Percentiles rank a stretch among this genome's conserved stretches.
Conservation (phyloP, 2,888 invertebrate species). For the Prosapia bicincta region DNA sequence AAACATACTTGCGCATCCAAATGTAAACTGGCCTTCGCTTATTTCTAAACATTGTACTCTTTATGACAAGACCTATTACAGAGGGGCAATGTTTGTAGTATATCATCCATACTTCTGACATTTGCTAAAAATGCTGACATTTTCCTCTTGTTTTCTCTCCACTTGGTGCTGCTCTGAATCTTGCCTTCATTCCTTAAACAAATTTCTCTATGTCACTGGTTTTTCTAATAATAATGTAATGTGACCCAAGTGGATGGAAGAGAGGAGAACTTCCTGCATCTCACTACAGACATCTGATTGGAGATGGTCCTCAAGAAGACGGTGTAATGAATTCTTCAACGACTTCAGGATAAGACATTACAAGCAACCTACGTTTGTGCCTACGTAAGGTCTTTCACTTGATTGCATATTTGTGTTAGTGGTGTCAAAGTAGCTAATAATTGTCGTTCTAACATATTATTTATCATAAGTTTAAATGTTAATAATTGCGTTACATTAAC, state of each 20-base stretch:
- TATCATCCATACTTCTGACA: too few species aligned
- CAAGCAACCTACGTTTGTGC: neutral
- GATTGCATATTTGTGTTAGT: neutral
- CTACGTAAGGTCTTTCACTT: neutral
- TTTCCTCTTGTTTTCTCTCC: neutral
- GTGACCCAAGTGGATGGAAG: neutral
- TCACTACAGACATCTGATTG: neutral
- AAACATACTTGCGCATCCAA: too few species aligned
- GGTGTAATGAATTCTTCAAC: neutral
- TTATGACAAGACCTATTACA: too few species aligned
- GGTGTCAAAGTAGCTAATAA: too few species aligned
- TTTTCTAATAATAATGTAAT: neutral
- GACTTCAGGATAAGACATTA: neutral
- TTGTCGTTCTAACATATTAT: too few species aligned
- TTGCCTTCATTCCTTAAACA: neutral
- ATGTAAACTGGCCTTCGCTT: too few species aligned
- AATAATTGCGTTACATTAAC: too few species aligned
- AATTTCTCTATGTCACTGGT: neutral
- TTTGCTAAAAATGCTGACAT: too few species aligned
- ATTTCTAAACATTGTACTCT: too few species aligned
- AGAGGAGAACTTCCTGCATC: neutral
- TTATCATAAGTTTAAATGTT: too few species aligned
- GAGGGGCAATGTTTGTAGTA: too few species aligned
- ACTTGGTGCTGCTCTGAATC: neutral
- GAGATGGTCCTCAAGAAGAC: neutral